Evolutionary conservation across 1,140 invertebrate genomes (phyloP), one percentile per base, ranked within the genome.

Genomic region (Neodiprion fabricii): DNA sequence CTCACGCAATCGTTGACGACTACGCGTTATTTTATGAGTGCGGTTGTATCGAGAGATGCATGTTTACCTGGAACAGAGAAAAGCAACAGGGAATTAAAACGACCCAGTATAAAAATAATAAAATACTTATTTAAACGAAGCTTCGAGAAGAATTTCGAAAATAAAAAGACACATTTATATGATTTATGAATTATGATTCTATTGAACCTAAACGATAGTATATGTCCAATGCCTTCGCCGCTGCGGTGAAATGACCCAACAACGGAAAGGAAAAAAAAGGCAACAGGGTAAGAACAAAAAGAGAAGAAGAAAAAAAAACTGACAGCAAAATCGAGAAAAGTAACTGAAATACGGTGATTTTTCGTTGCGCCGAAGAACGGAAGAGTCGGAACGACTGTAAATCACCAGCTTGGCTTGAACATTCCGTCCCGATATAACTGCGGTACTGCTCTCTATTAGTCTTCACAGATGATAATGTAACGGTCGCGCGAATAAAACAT

Each of bases 1-100:
- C 53, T 61, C 53, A 61, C 53, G 53, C n/a, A 61, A 61, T 14
- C 53, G 53, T 61, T 61, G 53, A 61, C 53, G 53, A 61, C n/a
- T 4, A 14, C 9, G 53, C 28, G 28, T 40, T 40, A 40, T 40
- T 40, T 40, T 40, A 40, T 40, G 28, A 40, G 28, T 40, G 28
- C 5, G 28, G 28, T 40, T 61, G 53, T 12, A 9, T 61, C 53
- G 53, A 61, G 53, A 61, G 53, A 9, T 17, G n/a, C n/a, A 17
- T 61, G 53, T 9, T 14, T 61, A 61, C 53, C 53, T 61, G 53
- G 5, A 61, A 61, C 53, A 61, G 53, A 61, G n/a, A 61, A 61
- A 17, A 61, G n/a, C 5, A 61, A 61, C 4, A 8, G 11, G 8
- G n/a, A 14, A 61, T 61, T 61, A 61, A 17, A 61, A 40, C 1